Conservation (phyloP, 2,113 vertebrate genomes). For the Ophthalmotilapia sp. region DNA sequence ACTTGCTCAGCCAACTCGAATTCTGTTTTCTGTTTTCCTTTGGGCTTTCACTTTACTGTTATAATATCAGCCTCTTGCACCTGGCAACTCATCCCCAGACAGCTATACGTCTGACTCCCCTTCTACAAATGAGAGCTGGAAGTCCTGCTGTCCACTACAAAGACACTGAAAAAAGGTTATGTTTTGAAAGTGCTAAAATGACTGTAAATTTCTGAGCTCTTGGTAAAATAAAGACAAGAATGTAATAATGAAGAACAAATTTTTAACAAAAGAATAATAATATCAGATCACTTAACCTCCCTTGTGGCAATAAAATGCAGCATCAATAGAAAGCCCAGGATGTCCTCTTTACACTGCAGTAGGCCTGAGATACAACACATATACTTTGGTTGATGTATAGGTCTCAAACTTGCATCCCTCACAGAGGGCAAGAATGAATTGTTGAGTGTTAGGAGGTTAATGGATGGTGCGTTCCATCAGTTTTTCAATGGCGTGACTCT, state of each 20-base stretch:
- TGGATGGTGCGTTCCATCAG: background rate
- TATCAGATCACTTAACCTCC: background rate
- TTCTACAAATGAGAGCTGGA: background rate
- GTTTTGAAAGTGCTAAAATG: background rate
- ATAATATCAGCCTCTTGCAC: background rate
- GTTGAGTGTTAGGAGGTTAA: background rate
- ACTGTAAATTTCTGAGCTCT: background rate
- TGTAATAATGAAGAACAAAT: background rate
- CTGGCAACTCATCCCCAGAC: background rate
- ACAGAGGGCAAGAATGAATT: background rate
- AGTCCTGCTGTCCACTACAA: background rate
- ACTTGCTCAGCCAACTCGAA: background rate
- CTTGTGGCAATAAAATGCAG: background rate
- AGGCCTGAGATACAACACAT: background rate
- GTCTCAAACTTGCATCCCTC: background rate
- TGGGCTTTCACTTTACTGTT: background rate
- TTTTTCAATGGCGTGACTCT: background rate
- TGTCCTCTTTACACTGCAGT: background rate
- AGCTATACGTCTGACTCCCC: background rate
- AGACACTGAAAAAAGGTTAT: background rate
- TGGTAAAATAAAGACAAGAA: background rate
- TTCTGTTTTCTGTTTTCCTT: background rate
- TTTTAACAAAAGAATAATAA: background rate
- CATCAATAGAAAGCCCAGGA: background rate
- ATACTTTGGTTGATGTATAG: background rate